Percentiles rank a stretch among this genome's conserved stretches.
Conservation (phyloP, 2,888 invertebrate species). For the Pyralis farinalis region DNA sequence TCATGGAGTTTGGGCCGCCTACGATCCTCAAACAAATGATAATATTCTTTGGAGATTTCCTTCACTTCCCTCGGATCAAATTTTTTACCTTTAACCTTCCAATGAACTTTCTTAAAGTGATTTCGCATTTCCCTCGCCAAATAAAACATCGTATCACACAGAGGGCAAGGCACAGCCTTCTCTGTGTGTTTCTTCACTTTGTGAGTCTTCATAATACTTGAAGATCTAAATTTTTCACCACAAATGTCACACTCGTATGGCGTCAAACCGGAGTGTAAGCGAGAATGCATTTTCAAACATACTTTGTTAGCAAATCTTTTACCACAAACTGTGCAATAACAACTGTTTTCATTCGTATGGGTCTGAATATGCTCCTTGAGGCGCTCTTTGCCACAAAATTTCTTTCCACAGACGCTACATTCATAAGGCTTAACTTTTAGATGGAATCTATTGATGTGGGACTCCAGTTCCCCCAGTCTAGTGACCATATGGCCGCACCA, state of each 20-base stretch:
- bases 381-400: slow-evolving; percentile 22
- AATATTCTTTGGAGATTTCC: slow-evolving; percentile 20
- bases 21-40: slow-evolving; percentile 28
- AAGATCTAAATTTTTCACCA: slow-evolving; percentile 25
- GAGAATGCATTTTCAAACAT: slow-evolving; percentile 22
- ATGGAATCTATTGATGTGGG: slow-evolving; percentile 25
- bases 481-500: slow-evolving; percentile 17
- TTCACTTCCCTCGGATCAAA: slow-evolving; percentile 24
- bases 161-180: slow-evolving; percentile 20
- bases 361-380: slow-evolving; percentile 20
- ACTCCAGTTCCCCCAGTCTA: slow-evolving; percentile 18
- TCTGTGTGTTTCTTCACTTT: slow-evolving; percentile 24
- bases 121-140: slow-evolving; percentile 22
- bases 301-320: slow-evolving; percentile 20
- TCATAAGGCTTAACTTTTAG: slow-evolving; percentile 23
- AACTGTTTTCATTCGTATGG: slow-evolving; percentile 12
- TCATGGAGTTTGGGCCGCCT: slow-evolving; percentile 23
- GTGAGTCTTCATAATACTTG: slow-evolving; percentile 24
- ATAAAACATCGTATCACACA: slow-evolving; percentile 23
- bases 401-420: slow-evolving; percentile 21
- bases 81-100: slow-evolving; percentile 22
- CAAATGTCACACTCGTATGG: slow-evolving; percentile 25
- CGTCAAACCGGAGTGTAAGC: slow-evolving; percentile 18
- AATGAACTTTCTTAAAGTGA: slow-evolving; percentile 29
- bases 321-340: slow-evolving; percentile 18